Base-by-base conservation (phyloP, 2,888 invertebrate genomes). In the Caenorhabditis sp. region DNA sequence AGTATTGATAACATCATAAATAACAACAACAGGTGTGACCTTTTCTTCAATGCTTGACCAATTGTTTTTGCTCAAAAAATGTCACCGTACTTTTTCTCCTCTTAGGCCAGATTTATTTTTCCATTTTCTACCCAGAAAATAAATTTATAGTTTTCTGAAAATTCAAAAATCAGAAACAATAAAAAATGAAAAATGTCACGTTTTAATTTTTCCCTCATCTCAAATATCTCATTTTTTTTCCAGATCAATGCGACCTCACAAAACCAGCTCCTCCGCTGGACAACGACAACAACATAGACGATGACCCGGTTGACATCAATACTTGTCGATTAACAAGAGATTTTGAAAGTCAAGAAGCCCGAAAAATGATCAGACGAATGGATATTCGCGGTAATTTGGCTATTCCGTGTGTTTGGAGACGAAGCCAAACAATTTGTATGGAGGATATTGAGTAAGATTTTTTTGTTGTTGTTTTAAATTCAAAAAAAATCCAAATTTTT, bases 301-400 rank as follows among this genome's bases (percentile, higher is more conserved):
- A 50, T 14, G 69, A 69, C 27, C 69, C 69, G 14, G 23, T 57
- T 0, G 69, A 69, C 24, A 17, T 55, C 14, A 60, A 69, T 31
- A 69, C 69, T 1, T 69, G 69, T 31, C 43, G 69, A 50, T 64
- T 69, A 63, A 69, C 69, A 10, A 17, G 66, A 24, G 12, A 61
- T 36, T 58, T 66, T 21, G 55, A 61, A 17, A 12, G 2, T 6
- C 14, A 31, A 1, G n/a, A 17, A 2, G 60, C 54, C 2, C 23
- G n/a, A 17, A n/a, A 36, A 0, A 21, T 31, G 14, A 24, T 60
- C 27, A n/a, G n/a, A 0, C 54, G 53, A 24, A 6, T 54, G 19
- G 24, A 24, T 1, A 31, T 27, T 4, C 6, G 37, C 0, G n/a
- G 14, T 1, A 17, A 3, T 4, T 10, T 37, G 55, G 53, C 55